A percentile compares a stretch with the other conserved stretches of the same genome.
Evolutionary conservation across 92 coral and sea anemone genomes (phyloP).

Genomic region (Paramuricea clavata): DNA sequence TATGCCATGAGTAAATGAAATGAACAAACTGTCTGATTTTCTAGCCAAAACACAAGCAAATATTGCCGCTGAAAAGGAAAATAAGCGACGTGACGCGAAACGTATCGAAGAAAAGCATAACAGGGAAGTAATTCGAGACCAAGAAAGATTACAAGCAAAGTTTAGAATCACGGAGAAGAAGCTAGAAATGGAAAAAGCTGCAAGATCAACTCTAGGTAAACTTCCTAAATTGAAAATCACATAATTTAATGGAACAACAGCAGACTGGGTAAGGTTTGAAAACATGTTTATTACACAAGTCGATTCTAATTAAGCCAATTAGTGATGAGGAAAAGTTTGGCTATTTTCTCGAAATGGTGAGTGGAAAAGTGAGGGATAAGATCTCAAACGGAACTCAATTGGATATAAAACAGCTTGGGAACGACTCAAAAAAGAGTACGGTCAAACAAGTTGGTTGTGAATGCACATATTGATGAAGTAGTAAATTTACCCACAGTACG

Average conservation of each 20-base stretch:
- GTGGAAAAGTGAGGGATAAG: neutral
- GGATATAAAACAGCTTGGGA: neutral
- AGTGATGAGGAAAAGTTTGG: conserved; percentile 15
- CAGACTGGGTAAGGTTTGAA: conserved; percentile 3
- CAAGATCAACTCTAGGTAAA: neutral
- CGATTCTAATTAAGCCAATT: neutral
- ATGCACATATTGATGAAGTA: neutral
- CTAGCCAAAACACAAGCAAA: too few relatives aligned
- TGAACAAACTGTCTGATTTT: too few relatives aligned
- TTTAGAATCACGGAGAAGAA: neutral
- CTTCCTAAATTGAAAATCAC: neutral
- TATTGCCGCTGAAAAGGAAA: too few relatives aligned
- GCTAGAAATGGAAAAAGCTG: neutral
- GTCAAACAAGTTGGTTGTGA: neutral
- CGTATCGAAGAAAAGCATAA: neutral
- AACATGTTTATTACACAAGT: conserved; percentile 3
- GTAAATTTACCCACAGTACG: neutral
- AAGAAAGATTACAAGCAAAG: neutral
- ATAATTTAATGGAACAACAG: neutral
- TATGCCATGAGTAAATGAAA: too few relatives aligned
- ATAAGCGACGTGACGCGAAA: too few relatives aligned
- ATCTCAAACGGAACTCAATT: neutral
- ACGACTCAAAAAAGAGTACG: neutral
- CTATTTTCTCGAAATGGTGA: neutral
- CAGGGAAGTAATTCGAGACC: neutral